Conservation (phyloP, 2,888 invertebrate genomes). For the Julus scandinavius region DNA sequence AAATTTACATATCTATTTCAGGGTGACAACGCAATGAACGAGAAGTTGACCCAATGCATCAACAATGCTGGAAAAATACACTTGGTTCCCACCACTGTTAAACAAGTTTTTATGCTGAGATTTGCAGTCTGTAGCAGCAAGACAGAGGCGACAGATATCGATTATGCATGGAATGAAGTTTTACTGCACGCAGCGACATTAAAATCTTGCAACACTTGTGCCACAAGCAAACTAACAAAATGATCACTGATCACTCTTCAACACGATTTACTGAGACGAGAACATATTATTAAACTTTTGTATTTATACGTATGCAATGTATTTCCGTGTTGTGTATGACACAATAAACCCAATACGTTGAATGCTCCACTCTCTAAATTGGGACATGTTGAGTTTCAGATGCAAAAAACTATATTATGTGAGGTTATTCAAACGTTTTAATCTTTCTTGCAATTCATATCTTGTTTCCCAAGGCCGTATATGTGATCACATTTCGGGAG, state of each 20-base stretch:
- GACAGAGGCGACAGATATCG: slow-evolving; percentile 83
- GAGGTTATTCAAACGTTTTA: too few relatives aligned
- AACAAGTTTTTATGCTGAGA: slow-evolving; percentile 84
- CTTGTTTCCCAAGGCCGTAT: too few relatives aligned
- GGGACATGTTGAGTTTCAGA: too few relatives aligned
- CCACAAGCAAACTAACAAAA: neutral
- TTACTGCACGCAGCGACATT: neutral
- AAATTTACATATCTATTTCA: slow-evolving; percentile 61
- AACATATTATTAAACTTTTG: too few relatives aligned
- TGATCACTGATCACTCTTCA: neutral
- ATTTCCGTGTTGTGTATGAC: too few relatives aligned
- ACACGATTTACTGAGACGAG: too few relatives aligned
- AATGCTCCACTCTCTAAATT: too few relatives aligned
- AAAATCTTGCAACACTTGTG: neutral
- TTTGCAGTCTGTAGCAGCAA: slow-evolving; percentile 90
- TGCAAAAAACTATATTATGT: too few relatives aligned
- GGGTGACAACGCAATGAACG: slow-evolving; percentile 84
- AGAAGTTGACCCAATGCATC: slow-evolving; percentile 81
- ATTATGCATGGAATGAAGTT: slow-evolving; percentile 85
- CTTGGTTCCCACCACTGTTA: slow-evolving; percentile 89
- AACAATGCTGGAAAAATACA: slow-evolving; percentile 91
- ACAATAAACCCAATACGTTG: too few relatives aligned
- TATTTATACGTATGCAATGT: too few relatives aligned
- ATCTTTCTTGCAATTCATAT: too few relatives aligned
- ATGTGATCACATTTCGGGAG: too few relatives aligned